Percentiles rank a stretch among this genome's conserved stretches.
Evolutionary conservation across 2,113 vertebrate species (phyloP).

Genomic region (Pteronura brasiliensis): DNA sequence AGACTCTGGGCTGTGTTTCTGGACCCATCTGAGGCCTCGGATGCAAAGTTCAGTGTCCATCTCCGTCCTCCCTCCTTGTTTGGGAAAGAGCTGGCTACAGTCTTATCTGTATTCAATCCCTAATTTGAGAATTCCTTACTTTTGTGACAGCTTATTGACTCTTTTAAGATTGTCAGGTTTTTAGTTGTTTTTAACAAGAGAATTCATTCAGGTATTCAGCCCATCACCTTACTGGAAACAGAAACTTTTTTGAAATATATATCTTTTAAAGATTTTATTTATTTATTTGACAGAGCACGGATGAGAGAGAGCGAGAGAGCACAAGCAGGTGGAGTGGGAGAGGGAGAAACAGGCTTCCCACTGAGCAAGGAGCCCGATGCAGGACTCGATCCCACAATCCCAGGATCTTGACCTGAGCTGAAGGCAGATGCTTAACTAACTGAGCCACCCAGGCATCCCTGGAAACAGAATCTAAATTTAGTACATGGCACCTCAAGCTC

Average conservation of each 20-base stretch:
- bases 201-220: background rate
- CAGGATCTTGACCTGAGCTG: too few relatives aligned
- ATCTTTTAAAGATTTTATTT: too few relatives aligned
- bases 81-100: background rate
- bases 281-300: too few relatives aligned
- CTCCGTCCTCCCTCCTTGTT: accelerated
- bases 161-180: background rate
- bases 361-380: too few relatives aligned
- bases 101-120: background rate
- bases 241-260: background rate
- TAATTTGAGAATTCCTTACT: background rate
- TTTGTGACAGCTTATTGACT: background rate
- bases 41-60: background rate
- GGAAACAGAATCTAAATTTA: background rate
- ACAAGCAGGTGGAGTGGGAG: too few relatives aligned
- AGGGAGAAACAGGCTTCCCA: too few relatives aligned
- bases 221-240: background rate
- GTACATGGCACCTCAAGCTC: background rate
- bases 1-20: background rate
- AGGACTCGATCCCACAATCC: too few relatives aligned
- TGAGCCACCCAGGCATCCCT: too few relatives aligned
- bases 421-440: too few relatives aligned
- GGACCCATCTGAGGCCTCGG: background rate
- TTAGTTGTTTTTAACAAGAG: background rate
- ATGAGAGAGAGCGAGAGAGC: too few relatives aligned